Evolutionary conservation across 2,113 vertebrate species (phyloP).

Genomic region (Onychostruthus taczanowskii): DNA sequence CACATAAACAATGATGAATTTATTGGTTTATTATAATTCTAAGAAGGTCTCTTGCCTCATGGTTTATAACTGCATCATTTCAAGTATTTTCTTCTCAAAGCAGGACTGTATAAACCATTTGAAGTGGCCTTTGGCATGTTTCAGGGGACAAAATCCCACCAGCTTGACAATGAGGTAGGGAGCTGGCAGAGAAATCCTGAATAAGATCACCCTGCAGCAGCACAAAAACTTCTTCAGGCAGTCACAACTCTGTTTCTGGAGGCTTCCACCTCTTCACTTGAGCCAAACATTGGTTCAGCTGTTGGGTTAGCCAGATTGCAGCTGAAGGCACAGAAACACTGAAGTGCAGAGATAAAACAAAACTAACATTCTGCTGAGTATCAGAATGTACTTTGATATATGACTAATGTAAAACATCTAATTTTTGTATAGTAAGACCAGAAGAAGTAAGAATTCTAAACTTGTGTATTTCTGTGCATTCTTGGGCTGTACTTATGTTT

Average conservation of each 20-base stretch:
- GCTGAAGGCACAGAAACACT: background rate
- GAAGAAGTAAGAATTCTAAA: background rate
- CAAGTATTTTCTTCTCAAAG: background rate
- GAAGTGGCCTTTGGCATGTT: background rate
- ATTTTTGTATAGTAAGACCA: background rate
- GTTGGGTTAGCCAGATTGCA: background rate
- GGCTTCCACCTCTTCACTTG: background rate
- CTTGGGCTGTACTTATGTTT: background rate
- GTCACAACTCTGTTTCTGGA: background rate
- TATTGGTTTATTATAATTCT: background rate
- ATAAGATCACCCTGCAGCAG: background rate
- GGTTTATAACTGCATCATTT: background rate
- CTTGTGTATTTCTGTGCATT: background rate
- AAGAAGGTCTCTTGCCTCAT: background rate
- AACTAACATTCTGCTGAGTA: background rate
- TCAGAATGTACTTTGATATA: background rate
- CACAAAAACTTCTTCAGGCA: background rate
- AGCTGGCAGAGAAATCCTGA: background rate
- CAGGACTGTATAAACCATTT: background rate
- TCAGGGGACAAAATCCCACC: background rate
- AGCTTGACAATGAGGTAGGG: background rate
- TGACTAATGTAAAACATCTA: background rate
- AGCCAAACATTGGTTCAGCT: background rate
- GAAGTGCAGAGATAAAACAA: background rate
- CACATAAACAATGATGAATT: fast-evolving